phyloP scores from a whole-genome alignment of 2,113 vertebrate species.

The Conger conger region DNA sequence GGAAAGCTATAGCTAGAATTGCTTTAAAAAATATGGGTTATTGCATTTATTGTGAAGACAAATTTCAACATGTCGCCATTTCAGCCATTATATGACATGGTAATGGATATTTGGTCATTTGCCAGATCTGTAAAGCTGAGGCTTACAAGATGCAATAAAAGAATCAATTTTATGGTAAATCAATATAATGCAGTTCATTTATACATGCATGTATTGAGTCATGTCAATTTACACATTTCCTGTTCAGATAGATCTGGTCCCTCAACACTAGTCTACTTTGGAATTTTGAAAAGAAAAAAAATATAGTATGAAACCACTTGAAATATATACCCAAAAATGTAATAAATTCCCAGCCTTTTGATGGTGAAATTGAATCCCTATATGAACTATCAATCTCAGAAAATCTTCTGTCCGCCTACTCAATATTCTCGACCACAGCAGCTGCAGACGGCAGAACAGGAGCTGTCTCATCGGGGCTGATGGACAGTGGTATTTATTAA shows the following conservation, averaged over 20 bases:
- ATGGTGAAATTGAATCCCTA: background rate
- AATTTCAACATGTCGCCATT: background rate
- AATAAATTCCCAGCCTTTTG: background rate
- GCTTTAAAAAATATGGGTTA: background rate
- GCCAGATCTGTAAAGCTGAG: background rate
- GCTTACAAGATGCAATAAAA: background rate
- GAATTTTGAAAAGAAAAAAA: background rate
- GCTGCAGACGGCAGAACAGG: background rate
- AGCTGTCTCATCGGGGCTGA: background rate
- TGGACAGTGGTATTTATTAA: background rate
- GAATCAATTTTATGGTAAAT: background rate
- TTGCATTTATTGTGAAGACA: background rate
- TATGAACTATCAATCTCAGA: constrained; percentile 11
- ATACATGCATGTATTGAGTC: background rate
- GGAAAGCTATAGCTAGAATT: background rate
- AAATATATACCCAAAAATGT: background rate
- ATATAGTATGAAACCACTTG: background rate
- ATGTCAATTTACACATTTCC: background rate
- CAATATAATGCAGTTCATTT: background rate
- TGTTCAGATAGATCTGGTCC: background rate
- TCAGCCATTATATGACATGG: background rate
- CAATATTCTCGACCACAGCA: background rate
- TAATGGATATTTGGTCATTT: no score
- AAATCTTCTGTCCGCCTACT: background rate
- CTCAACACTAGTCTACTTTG: background rate